Evolutionary conservation across 2,888 invertebrate species (phyloP), one percentile per base, ranked within the genome.

Genomic region (Lasioglossum malachurum): DNA sequence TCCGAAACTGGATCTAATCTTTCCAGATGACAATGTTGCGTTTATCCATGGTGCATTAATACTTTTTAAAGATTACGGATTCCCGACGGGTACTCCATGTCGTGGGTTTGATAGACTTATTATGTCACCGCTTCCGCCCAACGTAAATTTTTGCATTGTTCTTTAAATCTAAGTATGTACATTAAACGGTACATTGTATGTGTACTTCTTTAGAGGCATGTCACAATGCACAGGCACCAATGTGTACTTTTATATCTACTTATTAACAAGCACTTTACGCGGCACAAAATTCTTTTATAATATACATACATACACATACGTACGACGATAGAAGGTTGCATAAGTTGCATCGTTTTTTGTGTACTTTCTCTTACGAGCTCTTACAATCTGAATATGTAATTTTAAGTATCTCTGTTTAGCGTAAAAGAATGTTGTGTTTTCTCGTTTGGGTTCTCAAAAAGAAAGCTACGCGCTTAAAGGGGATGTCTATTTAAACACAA

Each of bases 1-100:
- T 95, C 95, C 35, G 95, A 95, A 89, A 94, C 95, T 75, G 94
- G 95, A 85, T 95, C 95, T 38, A 94, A 95, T 92, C 94, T 95
- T 89, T 95, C 95, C 64, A 95, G 95, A 95, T 95, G 95, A 95
- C 94, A 93, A 87, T 93, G 94, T 86, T 94, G 93, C 88, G 83
- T 90, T 84, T 92, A 93, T 89, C 93, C 92, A 77, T 92, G 93
- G 87, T 94, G 94, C 92, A 93, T 94, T 78, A 93, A 92, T 89
- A 93, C 93, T 86, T 93, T 93, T 74, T 94, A 92, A 86, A 57
- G n/a, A 75, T 57, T 77, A 75, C 31, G 67, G 53, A 87, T 78
- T 82, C 78, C 80, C 73, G 53, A 82, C 16, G 57, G 44, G 57
- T 77, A 79, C 16, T 79, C 57, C 64, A 57, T 69, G 75, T 74